Evolutionary conservation across 2,113 vertebrate species (phyloP).

Genomic region (Burhinus oedicnemus): DNA sequence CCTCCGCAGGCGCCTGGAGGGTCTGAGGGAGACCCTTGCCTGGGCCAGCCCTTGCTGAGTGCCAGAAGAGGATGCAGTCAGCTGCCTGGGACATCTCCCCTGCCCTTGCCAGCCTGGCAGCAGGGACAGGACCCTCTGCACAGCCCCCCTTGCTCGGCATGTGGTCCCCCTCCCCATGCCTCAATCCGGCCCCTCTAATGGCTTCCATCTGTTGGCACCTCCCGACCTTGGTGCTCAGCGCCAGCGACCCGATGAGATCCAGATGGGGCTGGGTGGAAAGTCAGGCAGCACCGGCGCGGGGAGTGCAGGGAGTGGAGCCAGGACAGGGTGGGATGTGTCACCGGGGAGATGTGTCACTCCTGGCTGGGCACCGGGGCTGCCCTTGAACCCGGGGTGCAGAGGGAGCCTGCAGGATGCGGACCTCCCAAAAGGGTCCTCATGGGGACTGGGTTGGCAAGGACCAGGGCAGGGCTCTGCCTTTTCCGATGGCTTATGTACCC

Average conservation of each 20-base stretch:
- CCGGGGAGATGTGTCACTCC: background rate
- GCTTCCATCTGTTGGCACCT: constrained; percentile 56
- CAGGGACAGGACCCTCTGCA: background rate
- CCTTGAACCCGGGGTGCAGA: fast-evolving
- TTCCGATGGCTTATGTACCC: background rate
- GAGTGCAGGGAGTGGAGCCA: background rate
- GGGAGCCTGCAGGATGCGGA: background rate
- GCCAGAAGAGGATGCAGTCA: background rate
- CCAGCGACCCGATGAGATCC: constrained; percentile 6
- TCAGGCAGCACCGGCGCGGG: fast-evolving
- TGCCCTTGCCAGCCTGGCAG: background rate
- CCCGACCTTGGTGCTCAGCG: fast-evolving
- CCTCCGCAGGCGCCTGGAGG: background rate
- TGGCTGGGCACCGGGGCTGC: background rate
- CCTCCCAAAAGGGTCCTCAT: fast-evolving
- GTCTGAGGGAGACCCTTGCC: background rate
- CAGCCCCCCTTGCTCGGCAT: background rate
- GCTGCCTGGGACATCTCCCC: background rate
- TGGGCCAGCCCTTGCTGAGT: background rate
- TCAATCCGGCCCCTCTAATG: background rate
- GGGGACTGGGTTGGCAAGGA: background rate
- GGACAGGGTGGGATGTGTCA: background rate
- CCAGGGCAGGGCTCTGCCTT: background rate
- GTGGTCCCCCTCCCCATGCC: background rate
- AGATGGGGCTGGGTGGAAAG: constrained; percentile 48